Percentiles rank a stretch among this genome's conserved stretches.
Conservation (phyloP, 2,797 vertebrate genomes). For the Chrosomus eos region DNA sequence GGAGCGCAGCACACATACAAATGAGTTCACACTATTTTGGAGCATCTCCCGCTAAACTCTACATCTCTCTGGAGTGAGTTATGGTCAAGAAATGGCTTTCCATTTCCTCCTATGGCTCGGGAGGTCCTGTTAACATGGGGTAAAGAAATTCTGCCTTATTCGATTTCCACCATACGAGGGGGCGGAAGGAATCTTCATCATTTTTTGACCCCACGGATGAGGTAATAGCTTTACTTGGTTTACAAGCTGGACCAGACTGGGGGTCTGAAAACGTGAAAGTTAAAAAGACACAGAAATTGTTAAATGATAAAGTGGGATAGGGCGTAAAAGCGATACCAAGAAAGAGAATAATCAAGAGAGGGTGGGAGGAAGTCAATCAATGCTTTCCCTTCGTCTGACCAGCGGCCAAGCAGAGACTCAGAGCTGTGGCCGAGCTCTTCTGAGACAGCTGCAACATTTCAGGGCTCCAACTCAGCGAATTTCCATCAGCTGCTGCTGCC, state of each 20-base stretch:
- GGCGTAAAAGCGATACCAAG: neutral
- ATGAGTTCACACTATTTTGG: slow-evolving; percentile 59
- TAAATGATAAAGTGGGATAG: slow-evolving; percentile 30
- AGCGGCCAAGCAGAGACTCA: slow-evolving; percentile 77
- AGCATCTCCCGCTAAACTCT: slow-evolving; percentile 47
- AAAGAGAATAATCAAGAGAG: slow-evolving; percentile 17
- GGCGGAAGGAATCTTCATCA: slow-evolving; percentile 53
- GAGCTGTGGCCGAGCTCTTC: slow-evolving; percentile 77
- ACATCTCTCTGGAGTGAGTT: slow-evolving; percentile 70
- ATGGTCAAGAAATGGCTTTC: slow-evolving; percentile 67
- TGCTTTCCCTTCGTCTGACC: slow-evolving; percentile 68
- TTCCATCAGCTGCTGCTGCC: slow-evolving; percentile 89
- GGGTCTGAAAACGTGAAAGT: slow-evolving; percentile 48
- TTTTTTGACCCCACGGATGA: slow-evolving; percentile 61
- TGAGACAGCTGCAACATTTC: slow-evolving; percentile 95
- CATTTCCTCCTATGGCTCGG: slow-evolving; percentile 67
- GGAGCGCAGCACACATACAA: slow-evolving; percentile 43
- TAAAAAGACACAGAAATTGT: slow-evolving; percentile 44
- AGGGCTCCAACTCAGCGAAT: slow-evolving; percentile 92
- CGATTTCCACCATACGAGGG: slow-evolving; percentile 64
- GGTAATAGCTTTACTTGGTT: slow-evolving; percentile 78
- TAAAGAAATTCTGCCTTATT: slow-evolving; percentile 68
- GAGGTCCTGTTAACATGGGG: slow-evolving; percentile 70
- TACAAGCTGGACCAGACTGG: slow-evolving; percentile 76
- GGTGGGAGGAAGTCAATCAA: slow-evolving; percentile 35